Conservation (phyloP, 2,888 invertebrate species). For the Platypus cylindrus region DNA sequence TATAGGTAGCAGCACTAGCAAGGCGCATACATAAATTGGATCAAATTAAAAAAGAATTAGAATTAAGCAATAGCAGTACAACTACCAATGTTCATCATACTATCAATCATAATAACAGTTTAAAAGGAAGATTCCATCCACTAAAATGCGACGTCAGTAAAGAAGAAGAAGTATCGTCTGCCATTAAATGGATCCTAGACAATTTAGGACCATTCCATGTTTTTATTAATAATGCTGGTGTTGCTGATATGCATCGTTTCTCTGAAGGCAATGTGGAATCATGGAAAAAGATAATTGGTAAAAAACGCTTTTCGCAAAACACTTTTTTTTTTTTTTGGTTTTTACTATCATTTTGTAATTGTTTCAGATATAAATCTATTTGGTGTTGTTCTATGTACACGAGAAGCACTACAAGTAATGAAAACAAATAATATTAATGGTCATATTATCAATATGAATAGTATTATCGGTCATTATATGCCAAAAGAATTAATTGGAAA, state of each 20-base stretch:
- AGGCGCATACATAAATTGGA: conserved; percentile 16
- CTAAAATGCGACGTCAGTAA: conserved; percentile 18
- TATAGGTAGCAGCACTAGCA: conserved; percentile 18
- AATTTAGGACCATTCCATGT: conserved; percentile 20
- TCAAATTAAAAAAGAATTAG: conserved; percentile 10
- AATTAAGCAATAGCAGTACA: no score
- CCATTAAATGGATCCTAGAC: conserved; percentile 17
- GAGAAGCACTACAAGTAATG: conserved; percentile 24
- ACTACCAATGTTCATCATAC: no score
- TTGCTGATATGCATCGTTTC: conserved; percentile 11
- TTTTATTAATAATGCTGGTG: conserved; percentile 20
- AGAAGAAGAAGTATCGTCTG: conserved; percentile 17
- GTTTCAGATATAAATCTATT: conserved; percentile 16
- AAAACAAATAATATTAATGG: conserved; percentile 20
- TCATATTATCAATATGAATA: conserved; percentile 25
- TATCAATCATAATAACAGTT: no score
- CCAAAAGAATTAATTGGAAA: conserved; percentile 15
- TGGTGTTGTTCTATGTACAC: conserved; percentile 18
- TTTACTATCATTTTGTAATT: no score
- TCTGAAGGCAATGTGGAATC: conserved; percentile 14
- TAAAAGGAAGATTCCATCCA: conserved; percentile 16
- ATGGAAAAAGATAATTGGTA: conserved; percentile 13
- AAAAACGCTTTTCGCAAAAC: no score
- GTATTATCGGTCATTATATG: conserved; percentile 20
- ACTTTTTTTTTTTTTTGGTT: no score